A percentile compares a stretch with the other conserved stretches of the same genome.
phyloP scores from a whole-genome alignment of 2,797 vertebrate genomes.

The Spinus olivaceus region DNA sequence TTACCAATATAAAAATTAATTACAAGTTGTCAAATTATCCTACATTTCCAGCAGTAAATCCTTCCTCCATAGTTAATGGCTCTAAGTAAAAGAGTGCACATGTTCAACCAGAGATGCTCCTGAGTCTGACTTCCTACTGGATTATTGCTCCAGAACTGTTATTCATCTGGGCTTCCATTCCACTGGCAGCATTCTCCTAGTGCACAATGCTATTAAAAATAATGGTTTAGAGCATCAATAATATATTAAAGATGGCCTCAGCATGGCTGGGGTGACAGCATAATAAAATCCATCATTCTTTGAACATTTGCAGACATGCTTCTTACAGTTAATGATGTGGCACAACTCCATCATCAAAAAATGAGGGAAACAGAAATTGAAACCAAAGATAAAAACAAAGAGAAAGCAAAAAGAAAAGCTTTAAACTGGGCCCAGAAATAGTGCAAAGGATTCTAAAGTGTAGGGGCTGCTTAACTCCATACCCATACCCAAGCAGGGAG shows the following conservation, averaged over 20 bases:
- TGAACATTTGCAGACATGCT: conserved; percentile 11
- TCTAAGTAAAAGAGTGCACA: not conserved
- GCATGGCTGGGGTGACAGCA: not conserved
- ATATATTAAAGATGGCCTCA: not conserved
- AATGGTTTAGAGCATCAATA: conserved; percentile 28
- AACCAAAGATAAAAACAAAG: not conserved
- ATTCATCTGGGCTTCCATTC: not conserved
- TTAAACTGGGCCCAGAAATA: not conserved
- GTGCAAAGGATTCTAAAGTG: not conserved
- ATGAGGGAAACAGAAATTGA: not conserved
- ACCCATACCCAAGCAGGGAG: not conserved
- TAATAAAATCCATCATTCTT: conserved; percentile 37
- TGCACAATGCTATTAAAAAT: conserved; percentile 23
- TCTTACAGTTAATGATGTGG: conserved; percentile 30
- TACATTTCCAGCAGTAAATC: not conserved
- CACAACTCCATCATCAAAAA: not conserved
- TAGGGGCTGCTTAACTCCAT: not conserved
- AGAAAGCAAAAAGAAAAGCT: not conserved
- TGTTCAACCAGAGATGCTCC: not conserved
- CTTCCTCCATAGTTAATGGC: not conserved
- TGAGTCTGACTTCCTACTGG: not conserved
- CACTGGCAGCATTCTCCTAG: not conserved
- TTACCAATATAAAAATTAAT: not conserved
- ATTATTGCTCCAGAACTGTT: not conserved
- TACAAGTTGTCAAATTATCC: not conserved